Evolutionary conservation across 2,797 vertebrate species (phyloP).

Genomic region (Hydrolagus colliei): DNA sequence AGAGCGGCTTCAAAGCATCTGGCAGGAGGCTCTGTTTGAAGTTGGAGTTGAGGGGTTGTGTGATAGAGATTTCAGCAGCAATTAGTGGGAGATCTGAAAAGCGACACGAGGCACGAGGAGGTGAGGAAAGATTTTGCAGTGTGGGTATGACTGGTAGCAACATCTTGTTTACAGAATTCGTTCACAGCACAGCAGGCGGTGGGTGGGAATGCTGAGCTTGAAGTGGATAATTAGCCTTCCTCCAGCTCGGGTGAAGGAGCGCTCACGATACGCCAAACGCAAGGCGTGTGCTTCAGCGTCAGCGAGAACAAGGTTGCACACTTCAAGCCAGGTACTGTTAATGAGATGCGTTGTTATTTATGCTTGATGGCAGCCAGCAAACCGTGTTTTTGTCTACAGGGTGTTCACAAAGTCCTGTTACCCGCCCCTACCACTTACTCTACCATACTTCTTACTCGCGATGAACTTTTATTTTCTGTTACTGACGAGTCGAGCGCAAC

Average conservation of each 20-base stretch:
- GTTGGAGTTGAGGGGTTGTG: not conserved
- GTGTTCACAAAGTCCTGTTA: no score
- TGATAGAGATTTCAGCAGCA: not conserved
- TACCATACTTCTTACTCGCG: no score
- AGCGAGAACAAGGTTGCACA: constrained; percentile 74
- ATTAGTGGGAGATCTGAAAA: constrained; percentile 21
- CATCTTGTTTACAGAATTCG: constrained; percentile 75
- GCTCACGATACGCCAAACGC: constrained; percentile 55
- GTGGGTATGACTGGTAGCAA: constrained; percentile 54
- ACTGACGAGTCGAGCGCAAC: no score
- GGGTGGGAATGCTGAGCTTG: constrained; percentile 57
- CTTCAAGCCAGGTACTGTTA: constrained; percentile 55
- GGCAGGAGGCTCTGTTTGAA: not conserved
- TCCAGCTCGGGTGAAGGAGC: constrained; percentile 59
- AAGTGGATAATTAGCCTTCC: constrained; percentile 79
- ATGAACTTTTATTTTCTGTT: no score
- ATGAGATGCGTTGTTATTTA: constrained; percentile 15
- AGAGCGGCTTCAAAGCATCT: not conserved
- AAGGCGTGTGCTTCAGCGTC: constrained; percentile 67
- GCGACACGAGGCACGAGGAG: constrained; percentile 28
- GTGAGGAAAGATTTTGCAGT: constrained; percentile 45
- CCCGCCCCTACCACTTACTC: no score
- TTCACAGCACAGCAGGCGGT: constrained; percentile 78
- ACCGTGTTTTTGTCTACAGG: no score
- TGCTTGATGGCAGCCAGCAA: not conserved